Conservation (phyloP, 2,113 vertebrate species). For the Girardinichthys multiradiatus region DNA sequence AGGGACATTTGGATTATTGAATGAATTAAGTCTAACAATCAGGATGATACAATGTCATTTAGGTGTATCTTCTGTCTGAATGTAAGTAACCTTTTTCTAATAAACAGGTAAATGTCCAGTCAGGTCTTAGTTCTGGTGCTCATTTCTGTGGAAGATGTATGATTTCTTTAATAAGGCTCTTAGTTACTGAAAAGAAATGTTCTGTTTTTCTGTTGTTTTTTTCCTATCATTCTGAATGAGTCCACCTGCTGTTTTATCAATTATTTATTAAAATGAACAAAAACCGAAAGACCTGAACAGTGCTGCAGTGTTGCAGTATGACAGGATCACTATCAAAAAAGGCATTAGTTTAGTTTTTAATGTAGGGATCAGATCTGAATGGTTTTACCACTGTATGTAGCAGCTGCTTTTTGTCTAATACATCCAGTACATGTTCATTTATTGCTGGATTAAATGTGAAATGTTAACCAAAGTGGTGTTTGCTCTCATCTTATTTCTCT, state of each 20-base stretch:
- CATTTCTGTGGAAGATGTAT: no score
- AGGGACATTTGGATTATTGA: neutral
- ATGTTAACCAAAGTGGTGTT: neutral
- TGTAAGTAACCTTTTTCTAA: neutral
- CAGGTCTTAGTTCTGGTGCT: no score
- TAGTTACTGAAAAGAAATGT: no score
- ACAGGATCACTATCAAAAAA: neutral
- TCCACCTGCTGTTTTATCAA: neutral
- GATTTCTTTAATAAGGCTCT: no score
- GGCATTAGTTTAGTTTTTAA: neutral
- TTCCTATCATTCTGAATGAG: no score
- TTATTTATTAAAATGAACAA: neutral
- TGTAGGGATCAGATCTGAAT: neutral
- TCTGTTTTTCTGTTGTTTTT: no score
- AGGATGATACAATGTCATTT: neutral
- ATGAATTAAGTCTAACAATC: neutral
- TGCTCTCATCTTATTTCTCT: neutral
- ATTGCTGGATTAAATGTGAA: neutral
- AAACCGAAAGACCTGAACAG: neutral
- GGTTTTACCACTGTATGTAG: neutral
- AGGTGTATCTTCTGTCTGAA: neutral
- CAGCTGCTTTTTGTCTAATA: neutral
- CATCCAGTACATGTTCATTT: neutral
- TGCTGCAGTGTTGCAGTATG: neutral
- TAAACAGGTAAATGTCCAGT: no score